Base-by-base conservation (phyloP, 2,888 invertebrate species). In the Pyrochroa serraticornis region DNA sequence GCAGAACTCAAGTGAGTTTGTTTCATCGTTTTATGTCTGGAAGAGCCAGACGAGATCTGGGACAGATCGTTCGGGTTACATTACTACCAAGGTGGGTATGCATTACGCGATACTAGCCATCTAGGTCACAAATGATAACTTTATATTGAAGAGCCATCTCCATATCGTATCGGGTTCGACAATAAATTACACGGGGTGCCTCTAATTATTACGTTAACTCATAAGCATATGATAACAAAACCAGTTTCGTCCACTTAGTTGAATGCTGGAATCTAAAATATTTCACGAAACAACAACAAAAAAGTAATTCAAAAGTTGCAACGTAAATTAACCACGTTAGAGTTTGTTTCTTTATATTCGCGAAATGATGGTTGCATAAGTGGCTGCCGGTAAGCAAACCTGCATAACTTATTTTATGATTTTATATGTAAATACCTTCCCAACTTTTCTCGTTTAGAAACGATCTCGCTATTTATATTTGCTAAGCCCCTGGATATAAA, bases 21-120 rank as follows among this genome's bases (percentile, higher is more conserved):
- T 68, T 68, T 68, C 66, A 66, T 68, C 68, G 68, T 68, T 68
- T 68, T 68, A 65, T 68, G 68, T 68, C 68, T 68, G 66, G 68
- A 66, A 56, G 58, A 53, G 63, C 62, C 65, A 65, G 62, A 63
- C 66, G 64, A 66, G 62, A 68, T 65, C 68, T 68, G 65, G 65
- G 65, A 68, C 68, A 65, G 63, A 62, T 63, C 54, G 61, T 55
- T 62, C 59, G 62, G 64, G 64, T 66, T 63, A 61, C 62, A 66
- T 65, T 62, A 60, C 60, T 62, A 53, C 47, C 50, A 49, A 56
- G 51, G 58, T 52, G 22, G 22, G 48, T 62, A 61, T 63, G 56
- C 58, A 63, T 64, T 62, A 61, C 63, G 57, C 55, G 55, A 44
- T 51, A 57, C 51, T 43, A 53, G 57, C 57, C 63, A 58, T 65